phyloP scores from a whole-genome alignment of 2,797 vertebrate species.

The Scolopax bukidnonensis region DNA sequence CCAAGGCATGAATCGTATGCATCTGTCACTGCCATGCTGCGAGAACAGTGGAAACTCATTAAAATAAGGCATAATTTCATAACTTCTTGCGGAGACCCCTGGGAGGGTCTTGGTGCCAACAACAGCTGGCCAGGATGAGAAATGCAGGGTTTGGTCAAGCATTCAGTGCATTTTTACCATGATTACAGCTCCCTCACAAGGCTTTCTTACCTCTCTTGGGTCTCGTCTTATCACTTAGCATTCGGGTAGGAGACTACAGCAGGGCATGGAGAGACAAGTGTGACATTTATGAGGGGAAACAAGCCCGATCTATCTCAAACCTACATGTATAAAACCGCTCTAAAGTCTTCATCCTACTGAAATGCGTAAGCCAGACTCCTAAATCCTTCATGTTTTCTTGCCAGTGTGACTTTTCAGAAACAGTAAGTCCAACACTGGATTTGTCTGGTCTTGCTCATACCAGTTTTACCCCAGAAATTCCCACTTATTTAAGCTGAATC shows the following conservation, averaged over 20 bases:
- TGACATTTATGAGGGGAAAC: not conserved
- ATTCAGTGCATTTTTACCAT: not conserved
- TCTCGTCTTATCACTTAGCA: not conserved
- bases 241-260: not conserved
- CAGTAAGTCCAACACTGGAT: rapidly evolving
- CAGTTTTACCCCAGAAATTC: not conserved
- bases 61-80: not conserved
- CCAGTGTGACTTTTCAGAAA: not conserved
- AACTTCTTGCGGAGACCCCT: not conserved
- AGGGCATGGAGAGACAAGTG: not conserved
- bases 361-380: not conserved
- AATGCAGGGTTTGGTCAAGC: not conserved
- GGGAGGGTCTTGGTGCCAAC: not conserved
- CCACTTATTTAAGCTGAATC: not conserved
- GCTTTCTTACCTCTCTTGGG: not conserved
- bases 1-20: rapidly evolving
- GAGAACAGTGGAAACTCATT: not conserved
- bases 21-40: rapidly evolving
- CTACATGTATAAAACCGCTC: not conserved
- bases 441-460: not conserved
- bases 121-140: not conserved
- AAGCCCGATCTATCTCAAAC: not conserved
- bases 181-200: not conserved
- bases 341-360: not conserved
- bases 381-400: not conserved